Percentiles rank a stretch among this genome's conserved stretches.
Evolutionary conservation across 2,797 vertebrate species (phyloP).

Genomic region (Coracias cyanogaster): DNA sequence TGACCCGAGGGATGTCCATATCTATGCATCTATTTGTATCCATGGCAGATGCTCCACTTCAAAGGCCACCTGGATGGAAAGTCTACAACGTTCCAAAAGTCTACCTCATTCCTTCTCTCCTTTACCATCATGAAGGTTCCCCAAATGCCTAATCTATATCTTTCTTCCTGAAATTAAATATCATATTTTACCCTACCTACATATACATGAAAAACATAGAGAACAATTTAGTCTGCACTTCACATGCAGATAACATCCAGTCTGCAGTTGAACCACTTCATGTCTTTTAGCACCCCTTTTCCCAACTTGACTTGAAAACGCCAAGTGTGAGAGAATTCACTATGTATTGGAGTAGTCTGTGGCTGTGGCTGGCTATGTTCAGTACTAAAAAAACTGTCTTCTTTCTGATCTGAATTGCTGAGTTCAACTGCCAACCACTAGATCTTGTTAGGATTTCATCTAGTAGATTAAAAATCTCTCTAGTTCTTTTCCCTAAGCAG

Average conservation of each 20-base stretch:
- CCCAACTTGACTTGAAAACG: neutral
- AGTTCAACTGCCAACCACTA: neutral
- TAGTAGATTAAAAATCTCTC: constrained; percentile 21
- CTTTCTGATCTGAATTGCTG: neutral
- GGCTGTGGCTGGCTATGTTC: neutral
- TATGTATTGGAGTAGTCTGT: neutral
- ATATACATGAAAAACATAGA: neutral
- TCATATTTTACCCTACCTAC: neutral
- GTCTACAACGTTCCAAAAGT: neutral
- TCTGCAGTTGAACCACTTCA: neutral
- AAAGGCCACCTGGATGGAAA: neutral
- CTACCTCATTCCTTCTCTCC: neutral
- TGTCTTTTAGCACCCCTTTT: neutral
- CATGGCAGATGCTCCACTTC: neutral
- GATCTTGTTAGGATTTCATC: neutral
- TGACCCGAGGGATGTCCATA: neutral
- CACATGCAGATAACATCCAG: neutral
- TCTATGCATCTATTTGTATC: neutral
- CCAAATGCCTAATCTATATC: neutral
- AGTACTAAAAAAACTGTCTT: neutral
- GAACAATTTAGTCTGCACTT: neutral
- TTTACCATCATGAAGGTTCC: neutral
- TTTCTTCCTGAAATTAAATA: neutral
- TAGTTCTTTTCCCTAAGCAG: constrained; percentile 2
- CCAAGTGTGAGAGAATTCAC: neutral